These are phyloP conservation scores for Xyliphius kryptos DNA, from an alignment of 2,113 vertebrate species.

Conservation along the genomic window DNA sequence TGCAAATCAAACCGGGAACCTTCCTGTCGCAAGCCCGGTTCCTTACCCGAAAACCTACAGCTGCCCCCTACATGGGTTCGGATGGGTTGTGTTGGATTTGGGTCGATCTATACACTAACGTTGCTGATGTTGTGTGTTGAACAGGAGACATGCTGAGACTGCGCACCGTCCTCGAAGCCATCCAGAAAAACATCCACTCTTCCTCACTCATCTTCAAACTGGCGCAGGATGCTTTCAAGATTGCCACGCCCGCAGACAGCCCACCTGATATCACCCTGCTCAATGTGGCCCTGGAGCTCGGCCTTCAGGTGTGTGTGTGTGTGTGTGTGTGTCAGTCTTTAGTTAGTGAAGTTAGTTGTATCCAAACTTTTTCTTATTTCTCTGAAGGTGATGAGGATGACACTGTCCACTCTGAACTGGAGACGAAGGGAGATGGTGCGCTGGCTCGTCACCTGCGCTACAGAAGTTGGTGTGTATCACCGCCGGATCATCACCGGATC, in stretches of 20 bases:
- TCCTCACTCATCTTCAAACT: conserved; percentile 97
- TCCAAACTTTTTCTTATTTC: no score
- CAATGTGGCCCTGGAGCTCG: conserved; percentile 91
- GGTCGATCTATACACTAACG: not conserved
- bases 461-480: conserved; percentile 93
- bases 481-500: no score
- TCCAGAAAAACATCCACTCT: conserved; percentile 98
- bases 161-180: conserved; percentile 90
- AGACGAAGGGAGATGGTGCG: conserved; percentile 96
- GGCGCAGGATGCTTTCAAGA: conserved; percentile 97
- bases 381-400: conserved; percentile 95
- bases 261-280: conserved; percentile 89
- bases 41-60: no score
- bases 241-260: conserved; percentile 88
- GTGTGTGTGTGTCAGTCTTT: not conserved
- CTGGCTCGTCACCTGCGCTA: conserved; percentile 96
- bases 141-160: conserved; percentile 90
- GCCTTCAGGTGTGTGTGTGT: conserved; percentile 80
- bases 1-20: conserved; percentile 1
- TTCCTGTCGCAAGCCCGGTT: no score
- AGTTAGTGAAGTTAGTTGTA: no score
- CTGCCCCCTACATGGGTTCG: no score
- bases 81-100: not conserved
- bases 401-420: conserved; percentile 96
- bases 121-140: conserved; percentile 2